Evolutionary conservation across 1,140 invertebrate species (phyloP), one percentile per base, ranked within the genome.

Genomic region (Brachionus angularis): DNA sequence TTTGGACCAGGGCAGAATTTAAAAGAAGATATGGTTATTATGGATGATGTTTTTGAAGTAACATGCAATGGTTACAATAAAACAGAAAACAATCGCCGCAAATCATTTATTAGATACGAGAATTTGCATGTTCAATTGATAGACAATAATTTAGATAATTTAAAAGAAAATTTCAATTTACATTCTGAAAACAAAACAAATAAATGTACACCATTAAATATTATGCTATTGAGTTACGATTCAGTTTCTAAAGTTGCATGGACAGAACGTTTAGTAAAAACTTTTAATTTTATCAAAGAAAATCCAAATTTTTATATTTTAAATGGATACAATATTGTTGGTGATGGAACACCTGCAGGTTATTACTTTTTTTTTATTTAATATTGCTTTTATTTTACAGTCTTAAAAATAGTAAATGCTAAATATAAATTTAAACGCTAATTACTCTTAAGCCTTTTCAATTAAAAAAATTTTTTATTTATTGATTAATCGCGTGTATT

Each of bases 311-410:
- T 46, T 46, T 64, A 46, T 21, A 8, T 46, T 46, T 23, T 64
- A 8, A 29, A 14, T 31, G 58, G 58, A 10, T 91, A 92, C 74
- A 94, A 94, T 76, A 93, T 95, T 69, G 88, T 96, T 1, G 93
- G 93, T 0, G 93, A 96, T 81, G 93, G 93, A 0, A 96, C 93
- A 0, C 91, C 92, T 16, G 21, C 36, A 33, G 53, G 53, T 58
- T 29, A 3, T 42, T 7, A 7, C 39, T 14, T 14, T 14, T 42
- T 14, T 5, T 42, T 42, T 42, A 14, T 42, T 7, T 14, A 42
- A 7, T 14, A 14, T 5, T 42, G 4, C 3, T 42, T 42, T 42
- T 42, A 14, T 21, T 21, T 55, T 16, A 18, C 34, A 18, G 27
- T 33, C 18, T 31, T 23, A 50, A 23, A 31, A 53, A 53, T 34